Evolutionary conservation across 2,797 vertebrate genomes (phyloP).

Genomic region (Liasis olivaceus): DNA sequence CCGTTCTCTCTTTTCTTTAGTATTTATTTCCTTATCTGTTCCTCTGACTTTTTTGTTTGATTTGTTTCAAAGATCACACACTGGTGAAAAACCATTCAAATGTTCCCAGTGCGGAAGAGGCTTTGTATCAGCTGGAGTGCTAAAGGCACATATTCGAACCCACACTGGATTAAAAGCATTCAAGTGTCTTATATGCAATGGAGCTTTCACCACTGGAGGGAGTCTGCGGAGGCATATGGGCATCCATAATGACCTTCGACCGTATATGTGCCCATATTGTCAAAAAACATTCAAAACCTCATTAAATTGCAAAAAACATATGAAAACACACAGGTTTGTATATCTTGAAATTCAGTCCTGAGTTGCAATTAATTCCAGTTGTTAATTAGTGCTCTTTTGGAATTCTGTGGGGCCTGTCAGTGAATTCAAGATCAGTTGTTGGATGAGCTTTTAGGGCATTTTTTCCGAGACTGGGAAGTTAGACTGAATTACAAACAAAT

Average conservation of each 20-base stretch:
- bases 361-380: not conserved
- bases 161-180: constrained; percentile 96
- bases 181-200: constrained; percentile 92
- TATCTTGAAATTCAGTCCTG: not conserved
- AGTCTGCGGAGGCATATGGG: constrained; percentile 96
- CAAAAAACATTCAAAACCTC: constrained; percentile 99
- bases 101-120: constrained; percentile 95
- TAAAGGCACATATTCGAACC: constrained; percentile 95
- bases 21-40: not conserved
- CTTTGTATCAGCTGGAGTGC: constrained; percentile 97
- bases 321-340: constrained; percentile 95
- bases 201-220: constrained; percentile 95
- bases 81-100: constrained; percentile 95
- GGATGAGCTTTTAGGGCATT: not conserved
- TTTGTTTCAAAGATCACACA: constrained; percentile 85
- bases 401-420: not conserved
- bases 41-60: not conserved
- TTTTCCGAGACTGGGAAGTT: not conserved
- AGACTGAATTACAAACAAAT: not conserved
- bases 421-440: not conserved
- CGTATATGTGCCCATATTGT: constrained; percentile 99
- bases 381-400: not conserved
- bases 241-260: constrained; percentile 93
- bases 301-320: constrained; percentile 97
- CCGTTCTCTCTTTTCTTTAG: not conserved